Conservation (phyloP, 2,888 invertebrate genomes). For the Athalia circularis region DNA sequence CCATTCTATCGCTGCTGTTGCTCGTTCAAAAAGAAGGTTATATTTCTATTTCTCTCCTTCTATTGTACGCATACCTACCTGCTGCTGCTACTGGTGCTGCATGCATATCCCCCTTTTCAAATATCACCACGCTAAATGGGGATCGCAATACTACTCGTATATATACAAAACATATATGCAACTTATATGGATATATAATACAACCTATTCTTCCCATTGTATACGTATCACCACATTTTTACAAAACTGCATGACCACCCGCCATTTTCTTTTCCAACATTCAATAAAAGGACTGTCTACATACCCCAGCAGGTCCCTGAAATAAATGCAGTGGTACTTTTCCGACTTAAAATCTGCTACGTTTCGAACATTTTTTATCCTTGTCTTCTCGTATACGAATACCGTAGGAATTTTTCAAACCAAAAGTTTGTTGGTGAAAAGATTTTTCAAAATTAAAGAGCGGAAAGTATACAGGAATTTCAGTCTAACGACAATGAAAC, state of each 20-base stretch:
- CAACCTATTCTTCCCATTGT: background rate
- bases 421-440: no score
- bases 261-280: slow-evolving; percentile 4
- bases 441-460: no score
- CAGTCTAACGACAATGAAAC: no score
- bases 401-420: background rate
- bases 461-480: no score
- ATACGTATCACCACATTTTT: slow-evolving; percentile 32
- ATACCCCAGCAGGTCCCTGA: background rate
- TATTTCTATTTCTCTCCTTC: background rate
- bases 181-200: background rate
- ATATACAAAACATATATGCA: background rate
- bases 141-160: no score
- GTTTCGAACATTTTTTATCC: background rate
- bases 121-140: no score
- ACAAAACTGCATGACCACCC: background rate
- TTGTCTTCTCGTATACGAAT: background rate
- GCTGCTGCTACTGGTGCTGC: background rate
- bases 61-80: background rate
- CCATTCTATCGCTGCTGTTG: background rate
- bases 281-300: slow-evolving; percentile 17
- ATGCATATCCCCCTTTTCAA: no score
- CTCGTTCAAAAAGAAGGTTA: background rate
- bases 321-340: slow-evolving; percentile 17
- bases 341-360: background rate